These are phyloP conservation scores for Gnathonemus echidnorhynchus DNA, from an alignment of 2,113 vertebrate genomes.

Conservation along the genomic window DNA sequence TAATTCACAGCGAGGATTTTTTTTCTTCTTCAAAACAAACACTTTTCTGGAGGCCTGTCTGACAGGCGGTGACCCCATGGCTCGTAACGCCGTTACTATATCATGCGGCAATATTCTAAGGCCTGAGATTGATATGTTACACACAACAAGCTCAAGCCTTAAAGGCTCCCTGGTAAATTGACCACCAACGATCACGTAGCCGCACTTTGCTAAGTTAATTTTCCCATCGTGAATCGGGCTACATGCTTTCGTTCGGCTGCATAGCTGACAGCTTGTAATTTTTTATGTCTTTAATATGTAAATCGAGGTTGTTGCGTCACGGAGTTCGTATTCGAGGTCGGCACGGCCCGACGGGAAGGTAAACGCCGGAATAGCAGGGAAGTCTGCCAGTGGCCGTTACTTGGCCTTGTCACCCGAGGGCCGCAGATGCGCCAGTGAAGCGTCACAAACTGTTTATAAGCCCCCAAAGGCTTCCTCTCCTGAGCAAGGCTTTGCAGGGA, in stretches of 20 bases:
- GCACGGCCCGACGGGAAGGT: conserved; percentile 13
- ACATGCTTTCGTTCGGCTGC: not conserved
- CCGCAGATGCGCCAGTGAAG: not conserved
- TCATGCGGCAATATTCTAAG: not conserved
- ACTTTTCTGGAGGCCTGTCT: conserved; percentile 42
- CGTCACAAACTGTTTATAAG: not conserved
- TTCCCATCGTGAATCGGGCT: not conserved
- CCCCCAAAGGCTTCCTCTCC: not conserved
- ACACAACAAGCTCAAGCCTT: not conserved
- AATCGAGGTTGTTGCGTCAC: not conserved
- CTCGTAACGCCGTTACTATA: not conserved
- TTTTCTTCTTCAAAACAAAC: conserved; percentile 42
- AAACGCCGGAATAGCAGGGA: not conserved
- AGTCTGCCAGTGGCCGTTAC: not conserved
- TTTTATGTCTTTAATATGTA: not conserved
- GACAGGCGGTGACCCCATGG: conserved; percentile 34
- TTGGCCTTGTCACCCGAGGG: not conserved
- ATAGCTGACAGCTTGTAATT: not conserved
- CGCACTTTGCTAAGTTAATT: not conserved
- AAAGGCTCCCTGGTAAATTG: not conserved
- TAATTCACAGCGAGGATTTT: conserved; percentile 46
- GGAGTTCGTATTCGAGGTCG: not conserved
- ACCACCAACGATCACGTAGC: not conserved
- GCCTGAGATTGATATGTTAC: not conserved
- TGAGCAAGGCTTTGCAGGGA: not conserved